Conservation (phyloP, 2,888 invertebrate species). For the Pammene fasciana region DNA sequence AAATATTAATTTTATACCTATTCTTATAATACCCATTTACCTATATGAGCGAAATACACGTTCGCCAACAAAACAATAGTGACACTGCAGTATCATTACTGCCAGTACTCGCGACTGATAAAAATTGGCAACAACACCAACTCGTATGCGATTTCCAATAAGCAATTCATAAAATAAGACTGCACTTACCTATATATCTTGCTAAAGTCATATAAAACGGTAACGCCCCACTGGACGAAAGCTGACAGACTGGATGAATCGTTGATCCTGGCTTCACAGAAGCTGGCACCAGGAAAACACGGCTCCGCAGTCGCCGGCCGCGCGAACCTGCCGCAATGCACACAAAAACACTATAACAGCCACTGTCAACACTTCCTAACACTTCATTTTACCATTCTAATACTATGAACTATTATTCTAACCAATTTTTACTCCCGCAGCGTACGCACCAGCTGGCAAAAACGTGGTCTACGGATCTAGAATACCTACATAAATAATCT, state of each 20-base stretch:
- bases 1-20: too few species aligned
- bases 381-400: conserved; percentile 44
- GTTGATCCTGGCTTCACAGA: conserved; percentile 72
- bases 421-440: conserved; percentile 68
- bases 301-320: conserved; percentile 72
- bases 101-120: conserved; percentile 9
- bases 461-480: conserved; percentile 74
- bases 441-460: conserved; percentile 81
- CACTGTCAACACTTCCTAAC: conserved; percentile 50
- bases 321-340: conserved; percentile 72
- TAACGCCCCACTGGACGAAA: conserved; percentile 94
- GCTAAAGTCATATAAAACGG: conserved; percentile 98
- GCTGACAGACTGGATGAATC: conserved; percentile 81
- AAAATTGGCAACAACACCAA: conserved; percentile 21
- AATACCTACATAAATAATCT: conserved; percentile 61
- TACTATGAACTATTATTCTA: conserved; percentile 57
- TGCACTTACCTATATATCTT: conserved; percentile 92
- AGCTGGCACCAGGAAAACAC: conserved; percentile 69
- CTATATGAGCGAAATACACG: conserved; percentile 12
- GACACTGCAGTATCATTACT: conserved; percentile 29
- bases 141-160: conserved; percentile 15
- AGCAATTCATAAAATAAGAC: background rate
- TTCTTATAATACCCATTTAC: too few species aligned
- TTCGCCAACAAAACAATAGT: conserved; percentile 1
- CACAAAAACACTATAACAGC: conserved; percentile 55